Evolutionary conservation across 1,140 invertebrate genomes (phyloP).

Genomic region (Patella vulgata): DNA sequence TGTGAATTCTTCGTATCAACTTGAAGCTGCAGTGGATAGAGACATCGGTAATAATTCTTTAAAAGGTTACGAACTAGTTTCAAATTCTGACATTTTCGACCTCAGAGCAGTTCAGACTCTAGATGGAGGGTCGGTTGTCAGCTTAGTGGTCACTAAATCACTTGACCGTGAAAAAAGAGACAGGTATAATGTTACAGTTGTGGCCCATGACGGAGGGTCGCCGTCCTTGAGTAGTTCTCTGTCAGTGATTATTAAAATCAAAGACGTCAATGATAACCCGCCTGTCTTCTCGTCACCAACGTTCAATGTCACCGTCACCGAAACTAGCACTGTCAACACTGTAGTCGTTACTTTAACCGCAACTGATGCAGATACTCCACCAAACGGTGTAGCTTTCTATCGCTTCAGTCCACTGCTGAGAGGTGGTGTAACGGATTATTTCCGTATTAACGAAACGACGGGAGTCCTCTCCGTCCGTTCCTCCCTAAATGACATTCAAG

Average conservation of each 20-base stretch:
- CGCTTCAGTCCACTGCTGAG: constrained; percentile 23
- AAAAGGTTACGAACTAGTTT: constrained; percentile 36
- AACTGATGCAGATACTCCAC: constrained; percentile 91
- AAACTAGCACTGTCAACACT: constrained; percentile 30
- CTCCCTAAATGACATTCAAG: constrained; percentile 25
- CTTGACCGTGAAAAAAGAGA: constrained; percentile 83
- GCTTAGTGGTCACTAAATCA: constrained; percentile 15
- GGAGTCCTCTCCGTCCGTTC: constrained; percentile 24
- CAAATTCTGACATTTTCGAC: constrained; percentile 14
- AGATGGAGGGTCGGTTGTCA: constrained; percentile 13
- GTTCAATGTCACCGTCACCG: constrained; percentile 77
- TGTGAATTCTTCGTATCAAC: constrained; percentile 25
- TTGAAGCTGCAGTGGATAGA: constrained; percentile 35
- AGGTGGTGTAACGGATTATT: constrained; percentile 25
- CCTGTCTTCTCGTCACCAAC: constrained; percentile 84
- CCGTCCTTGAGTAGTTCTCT: constrained; percentile 34
- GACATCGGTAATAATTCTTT: constrained; percentile 38
- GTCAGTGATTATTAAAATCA: constrained; percentile 73
- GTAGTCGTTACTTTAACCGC: constrained; percentile 79
- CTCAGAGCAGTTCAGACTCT: constrained; percentile 2
- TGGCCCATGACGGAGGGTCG: constrained; percentile 74
- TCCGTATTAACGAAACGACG: constrained; percentile 29
- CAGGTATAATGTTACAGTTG: constrained; percentile 80
- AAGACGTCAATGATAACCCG: constrained; percentile 63
- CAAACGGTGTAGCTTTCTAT: constrained; percentile 94